These are phyloP conservation scores for Melipona beecheii DNA, from an alignment of 2,888 invertebrate genomes.

Conservation along the genomic window DNA sequence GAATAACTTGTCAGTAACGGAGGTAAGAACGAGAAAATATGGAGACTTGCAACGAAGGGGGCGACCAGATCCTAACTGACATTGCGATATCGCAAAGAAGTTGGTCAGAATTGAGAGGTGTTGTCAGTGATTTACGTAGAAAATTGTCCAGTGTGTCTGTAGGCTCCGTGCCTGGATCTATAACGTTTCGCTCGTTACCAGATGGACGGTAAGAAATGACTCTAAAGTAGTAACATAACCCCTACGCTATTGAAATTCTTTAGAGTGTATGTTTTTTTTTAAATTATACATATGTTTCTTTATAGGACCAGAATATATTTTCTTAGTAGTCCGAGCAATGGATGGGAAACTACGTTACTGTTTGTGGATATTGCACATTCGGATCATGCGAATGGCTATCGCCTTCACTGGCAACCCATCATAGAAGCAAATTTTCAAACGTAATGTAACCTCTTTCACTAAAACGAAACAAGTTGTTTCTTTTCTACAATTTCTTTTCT, in stretches of 20 bases:
- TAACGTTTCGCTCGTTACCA: slow-evolving; percentile 91
- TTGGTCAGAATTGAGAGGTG: slow-evolving; percentile 92
- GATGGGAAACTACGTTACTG: slow-evolving; percentile 95
- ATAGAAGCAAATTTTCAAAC: slow-evolving; percentile 90
- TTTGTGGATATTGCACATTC: slow-evolving; percentile 92
- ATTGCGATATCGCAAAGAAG: slow-evolving; percentile 81
- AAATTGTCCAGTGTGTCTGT: slow-evolving; percentile 91
- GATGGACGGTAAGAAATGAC: slow-evolving; percentile 86
- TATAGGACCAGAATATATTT: slow-evolving; percentile 93
- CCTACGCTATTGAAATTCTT: not conserved
- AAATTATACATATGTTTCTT: not conserved
- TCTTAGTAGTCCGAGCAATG: slow-evolving; percentile 93
- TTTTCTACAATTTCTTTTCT: too few relatives aligned
- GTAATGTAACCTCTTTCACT: slow-evolving; percentile 59
- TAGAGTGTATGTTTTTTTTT: too few relatives aligned
- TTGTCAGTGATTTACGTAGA: slow-evolving; percentile 92
- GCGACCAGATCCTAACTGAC: slow-evolving; percentile 58
- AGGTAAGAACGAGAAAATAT: slow-evolving; percentile 57
- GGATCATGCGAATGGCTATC: slow-evolving; percentile 86
- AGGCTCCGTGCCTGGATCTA: slow-evolving; percentile 91
- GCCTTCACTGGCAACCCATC: slow-evolving; percentile 92
- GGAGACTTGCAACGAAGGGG: slow-evolving; percentile 72
- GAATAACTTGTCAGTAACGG: slow-evolving; percentile 53
- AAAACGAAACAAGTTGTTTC: too few relatives aligned
- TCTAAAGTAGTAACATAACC: slow-evolving; percentile 32